Base-by-base conservation (phyloP, 2,888 invertebrate genomes). In the Aspidapion aeneum region DNA sequence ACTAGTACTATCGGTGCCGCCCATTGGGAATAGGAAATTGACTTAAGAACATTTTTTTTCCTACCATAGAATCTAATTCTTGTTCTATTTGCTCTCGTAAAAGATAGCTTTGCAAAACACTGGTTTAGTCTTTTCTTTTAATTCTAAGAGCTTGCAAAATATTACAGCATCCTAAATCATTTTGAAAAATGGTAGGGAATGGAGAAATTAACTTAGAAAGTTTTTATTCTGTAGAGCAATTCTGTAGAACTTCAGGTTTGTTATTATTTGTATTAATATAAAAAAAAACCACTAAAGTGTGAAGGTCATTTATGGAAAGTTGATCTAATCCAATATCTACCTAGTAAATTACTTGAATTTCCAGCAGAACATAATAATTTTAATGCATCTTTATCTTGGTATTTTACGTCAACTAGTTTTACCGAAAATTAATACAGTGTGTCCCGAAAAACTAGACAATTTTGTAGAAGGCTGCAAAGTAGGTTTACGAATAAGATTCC, bases 21-120 rank as follows among this genome's bases (percentile, higher is more conserved):
- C 54, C 54, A 52, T 18, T 52, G 54, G 3, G 54, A 52, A 52
- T 52, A 52, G 17, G 54, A 52, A 52, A 52, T 52, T 52, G 54
- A 16, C n/a, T 52, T 52, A 18, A 52, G 18, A 7, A 52, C 54
- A 52, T 16, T 16, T 52, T 52, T 52, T 52, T 52, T 3, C 17
- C 12, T 16, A 17, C 54, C 17, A 52, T 35, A 7, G 35, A 35
- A 3, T 35, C 35, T 35, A 52, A 7, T 52, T 52, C 54, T 16
- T 52, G 5, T 52, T 52, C 54, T 17, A 18, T 16, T 18, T 17
- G 18, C 18, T 52, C 54, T 52, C 3, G 54, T 16, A 52, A 52
- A 52, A 18, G 54, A 16, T 18, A 52, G 54, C 54, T 16, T 52
- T 52, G n/a, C 54, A 52, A 18, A 52, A 52, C 3, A 52, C n/a